Conservation (phyloP, 2,888 invertebrate species). For the Polia nebulosa region DNA sequence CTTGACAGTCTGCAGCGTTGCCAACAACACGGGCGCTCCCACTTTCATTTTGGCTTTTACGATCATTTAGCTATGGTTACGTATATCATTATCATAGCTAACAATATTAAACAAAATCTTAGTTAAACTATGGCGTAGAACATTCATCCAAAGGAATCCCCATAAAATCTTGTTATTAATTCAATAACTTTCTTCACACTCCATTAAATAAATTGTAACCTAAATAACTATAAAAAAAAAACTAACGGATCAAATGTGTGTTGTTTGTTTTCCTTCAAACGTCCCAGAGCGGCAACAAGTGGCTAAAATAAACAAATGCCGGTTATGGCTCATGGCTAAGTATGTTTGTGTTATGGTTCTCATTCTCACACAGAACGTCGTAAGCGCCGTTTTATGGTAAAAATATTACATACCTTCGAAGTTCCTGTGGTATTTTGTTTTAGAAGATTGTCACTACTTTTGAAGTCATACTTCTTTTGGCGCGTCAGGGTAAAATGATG, state of each 20-base stretch:
- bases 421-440: too few relatives aligned
- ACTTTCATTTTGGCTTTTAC: too few relatives aligned
- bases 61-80: too few relatives aligned
- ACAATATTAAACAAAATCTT: too few relatives aligned
- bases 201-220: constrained; percentile 32
- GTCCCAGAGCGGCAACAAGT: constrained; percentile 80
- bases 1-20: neutral
- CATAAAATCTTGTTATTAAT: constrained; percentile 9
- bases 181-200: constrained; percentile 24
- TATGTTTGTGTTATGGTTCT: constrained; percentile 73
- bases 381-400: neutral
- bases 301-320: constrained; percentile 79
- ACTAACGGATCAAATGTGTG: constrained; percentile 72
- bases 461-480: too few relatives aligned
- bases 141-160: neutral
- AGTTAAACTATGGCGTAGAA: too few relatives aligned
- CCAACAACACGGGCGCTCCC: too few relatives aligned
- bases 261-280: constrained; percentile 79
- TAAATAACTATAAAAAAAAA: constrained; percentile 71
- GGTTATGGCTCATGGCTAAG: constrained; percentile 66
- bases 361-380: constrained; percentile 44
- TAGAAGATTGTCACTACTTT: too few relatives aligned
- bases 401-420: neutral
- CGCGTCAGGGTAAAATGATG: too few relatives aligned
- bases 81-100: too few relatives aligned